A percentile compares a stretch with the other conserved stretches of the same genome.
phyloP scores from a whole-genome alignment of 2,113 vertebrate species.

The Sardina pilchardus region DNA sequence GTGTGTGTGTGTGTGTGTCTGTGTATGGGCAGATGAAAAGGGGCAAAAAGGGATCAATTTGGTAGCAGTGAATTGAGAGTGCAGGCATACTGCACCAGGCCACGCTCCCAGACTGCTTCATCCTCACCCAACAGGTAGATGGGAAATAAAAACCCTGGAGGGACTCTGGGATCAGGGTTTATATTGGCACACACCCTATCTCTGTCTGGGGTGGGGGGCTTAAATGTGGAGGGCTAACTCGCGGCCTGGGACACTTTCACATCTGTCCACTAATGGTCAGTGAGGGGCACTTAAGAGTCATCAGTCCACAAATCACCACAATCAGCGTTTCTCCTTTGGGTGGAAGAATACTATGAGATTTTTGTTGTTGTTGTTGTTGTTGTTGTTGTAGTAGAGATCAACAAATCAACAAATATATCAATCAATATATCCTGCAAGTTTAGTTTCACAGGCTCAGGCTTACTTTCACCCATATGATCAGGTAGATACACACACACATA shows the following conservation, averaged over 20 bases:
- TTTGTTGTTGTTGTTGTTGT: too few relatives aligned
- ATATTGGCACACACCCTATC: neutral
- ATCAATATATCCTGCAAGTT: neutral
- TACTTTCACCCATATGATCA: neutral
- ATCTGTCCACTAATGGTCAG: neutral
- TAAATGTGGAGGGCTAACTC: neutral
- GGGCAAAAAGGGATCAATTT: constrained; percentile 86
- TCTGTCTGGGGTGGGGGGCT: neutral
- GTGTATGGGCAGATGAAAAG: constrained; percentile 71
- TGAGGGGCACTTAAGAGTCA: neutral
- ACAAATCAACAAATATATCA: neutral
- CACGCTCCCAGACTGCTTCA: constrained; percentile 33
- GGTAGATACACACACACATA: neutral
- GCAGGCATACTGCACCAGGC: constrained; percentile 65
- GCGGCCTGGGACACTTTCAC: neutral
- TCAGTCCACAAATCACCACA: neutral
- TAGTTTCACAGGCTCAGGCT: neutral
- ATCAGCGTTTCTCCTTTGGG: neutral
- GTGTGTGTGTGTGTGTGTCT: constrained; percentile 35
- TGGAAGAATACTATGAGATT: neutral
- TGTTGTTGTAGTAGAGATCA: too few relatives aligned
- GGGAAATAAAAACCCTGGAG: constrained; percentile 32
- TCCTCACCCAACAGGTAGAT: constrained; percentile 25
- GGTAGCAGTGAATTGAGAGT: constrained; percentile 81
- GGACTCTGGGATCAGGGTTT: neutral